Evolutionary conservation across 1,140 invertebrate genomes (phyloP), one percentile per base, ranked within the genome.

Genomic region (Chlorops oryzae): DNA sequence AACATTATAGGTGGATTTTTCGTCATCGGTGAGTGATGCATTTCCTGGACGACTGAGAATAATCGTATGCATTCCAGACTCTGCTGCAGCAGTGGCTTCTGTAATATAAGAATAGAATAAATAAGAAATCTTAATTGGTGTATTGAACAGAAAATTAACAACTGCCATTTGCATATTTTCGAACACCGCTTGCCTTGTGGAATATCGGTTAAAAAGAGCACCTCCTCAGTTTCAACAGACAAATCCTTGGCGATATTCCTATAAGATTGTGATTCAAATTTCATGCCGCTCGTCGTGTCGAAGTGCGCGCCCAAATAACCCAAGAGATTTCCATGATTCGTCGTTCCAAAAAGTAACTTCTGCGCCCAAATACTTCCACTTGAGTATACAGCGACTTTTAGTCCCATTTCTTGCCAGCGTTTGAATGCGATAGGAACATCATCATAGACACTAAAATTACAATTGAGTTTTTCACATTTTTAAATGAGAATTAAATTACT

Each of bases 291-390:
- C 35, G 80, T 83, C 9, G 90, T 93, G 65, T 96, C 92, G 72
- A 92, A 96, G 72, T 91, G 84, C 17, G 82, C 87, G 52, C 79
- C 81, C 32, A 96, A 83, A 46, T 83, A 77, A 73, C 83, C 65
- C 40, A 81, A 73, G 51, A 96, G 64, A 75, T 96, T 82, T 13
- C 92, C 93, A 37, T 81, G 74, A 23, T 74, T 71, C 17, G 90
- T 84, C 70, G 94, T 74, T 1, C 77, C 75, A 70, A 96, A 95
- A 3, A 96, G 76, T 9, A 95, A 75, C 68, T 93, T 90, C 73
- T 98, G 94, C 27, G 92, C 88, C 62, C 88, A 83, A 0, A 92
- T 82, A 58, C 89, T 94, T 38, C 93, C 94, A 44, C 92, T 95
- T 1, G 92, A 96, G 63, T 92, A 98, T 41, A 96, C 83, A 59